Percentiles rank a stretch among this genome's conserved stretches.
Conservation (phyloP, 1,140 invertebrate genomes). For the Lerema accius region DNA sequence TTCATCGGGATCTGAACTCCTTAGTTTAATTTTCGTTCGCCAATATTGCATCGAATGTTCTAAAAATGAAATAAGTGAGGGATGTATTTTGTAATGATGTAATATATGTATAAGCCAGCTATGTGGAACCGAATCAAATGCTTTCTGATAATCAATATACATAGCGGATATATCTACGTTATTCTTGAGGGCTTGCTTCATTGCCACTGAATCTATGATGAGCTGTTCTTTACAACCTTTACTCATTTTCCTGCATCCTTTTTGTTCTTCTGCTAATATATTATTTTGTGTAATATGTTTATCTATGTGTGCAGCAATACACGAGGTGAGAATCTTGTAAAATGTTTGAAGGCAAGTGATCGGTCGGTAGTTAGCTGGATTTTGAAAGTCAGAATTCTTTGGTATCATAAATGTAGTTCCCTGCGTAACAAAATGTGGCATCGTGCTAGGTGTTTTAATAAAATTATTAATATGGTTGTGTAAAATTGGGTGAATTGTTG, state of each 20-base stretch:
- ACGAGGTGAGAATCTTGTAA: slow-evolving; percentile 7
- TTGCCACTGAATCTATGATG: slow-evolving; percentile 1
- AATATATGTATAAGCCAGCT: slow-evolving; percentile 35
- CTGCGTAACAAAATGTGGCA: slow-evolving; percentile 30
- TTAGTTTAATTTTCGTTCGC: not conserved
- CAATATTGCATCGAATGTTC: not conserved
- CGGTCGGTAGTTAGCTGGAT: slow-evolving; percentile 20
- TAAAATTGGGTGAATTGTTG: slow-evolving; percentile 24
- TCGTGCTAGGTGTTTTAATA: slow-evolving; percentile 27
- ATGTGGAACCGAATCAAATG: slow-evolving; percentile 40
- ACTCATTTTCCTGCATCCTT: slow-evolving; percentile 1
- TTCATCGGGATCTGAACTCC: not conserved
- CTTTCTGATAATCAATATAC: slow-evolving; percentile 39
- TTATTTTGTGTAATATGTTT: not conserved
- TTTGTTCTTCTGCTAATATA: slow-evolving; percentile 9
- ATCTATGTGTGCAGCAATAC: not conserved
- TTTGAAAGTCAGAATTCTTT: slow-evolving; percentile 27
- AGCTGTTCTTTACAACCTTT: slow-evolving; percentile 10
- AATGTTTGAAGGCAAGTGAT: slow-evolving; percentile 5
- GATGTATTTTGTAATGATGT: slow-evolving; percentile 1
- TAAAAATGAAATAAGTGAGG: not conserved
- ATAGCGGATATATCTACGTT: slow-evolving; percentile 28
- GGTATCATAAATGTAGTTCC: slow-evolving; percentile 34
- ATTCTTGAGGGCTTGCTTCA: not conserved
- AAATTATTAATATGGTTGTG: slow-evolving; percentile 31